A percentile compares a stretch with the other conserved stretches of the same genome.
These are phyloP conservation scores for Cephus pulcher DNA, from an alignment of 2,888 invertebrate genomes.

Conservation along the genomic window DNA sequence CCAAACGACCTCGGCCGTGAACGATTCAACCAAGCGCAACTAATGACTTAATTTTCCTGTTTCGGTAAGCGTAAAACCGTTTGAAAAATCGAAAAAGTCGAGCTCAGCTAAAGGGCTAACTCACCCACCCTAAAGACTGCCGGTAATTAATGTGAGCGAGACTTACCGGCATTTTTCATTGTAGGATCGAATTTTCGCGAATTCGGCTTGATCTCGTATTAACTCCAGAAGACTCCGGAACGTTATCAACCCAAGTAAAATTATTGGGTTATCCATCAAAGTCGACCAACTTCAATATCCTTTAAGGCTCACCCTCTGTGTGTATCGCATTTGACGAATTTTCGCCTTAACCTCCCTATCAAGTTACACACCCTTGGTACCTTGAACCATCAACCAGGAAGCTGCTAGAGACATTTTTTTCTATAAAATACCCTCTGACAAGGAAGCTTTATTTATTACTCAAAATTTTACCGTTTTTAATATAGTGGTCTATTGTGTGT, in stretches of 20 bases:
- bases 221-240: neutral
- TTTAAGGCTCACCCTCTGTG: conserved; percentile 11
- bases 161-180: neutral
- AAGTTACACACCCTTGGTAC: neutral
- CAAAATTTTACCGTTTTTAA: neutral
- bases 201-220: neutral
- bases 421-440: neutral
- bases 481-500: neutral
- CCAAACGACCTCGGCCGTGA: neutral
- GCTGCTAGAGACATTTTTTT: neutral
- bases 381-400: neutral
- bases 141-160: neutral
- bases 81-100: conserved; percentile 1
- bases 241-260: conserved; percentile 14
- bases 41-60: conserved; percentile 1
- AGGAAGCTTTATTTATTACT: neutral
- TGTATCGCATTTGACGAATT: conserved; percentile 22
- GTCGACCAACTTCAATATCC: conserved; percentile 15
- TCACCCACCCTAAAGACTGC: neutral
- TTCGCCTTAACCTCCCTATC: conserved; percentile 9
- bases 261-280: conserved; percentile 31
- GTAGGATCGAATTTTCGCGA: neutral
- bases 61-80: conserved; percentile 6
- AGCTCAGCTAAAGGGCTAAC: neutral
- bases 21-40: neutral